A percentile compares a stretch with the other conserved stretches of the same genome.
Conservation (phyloP, 2,797 vertebrate species). For the Somateria mollissima region DNA sequence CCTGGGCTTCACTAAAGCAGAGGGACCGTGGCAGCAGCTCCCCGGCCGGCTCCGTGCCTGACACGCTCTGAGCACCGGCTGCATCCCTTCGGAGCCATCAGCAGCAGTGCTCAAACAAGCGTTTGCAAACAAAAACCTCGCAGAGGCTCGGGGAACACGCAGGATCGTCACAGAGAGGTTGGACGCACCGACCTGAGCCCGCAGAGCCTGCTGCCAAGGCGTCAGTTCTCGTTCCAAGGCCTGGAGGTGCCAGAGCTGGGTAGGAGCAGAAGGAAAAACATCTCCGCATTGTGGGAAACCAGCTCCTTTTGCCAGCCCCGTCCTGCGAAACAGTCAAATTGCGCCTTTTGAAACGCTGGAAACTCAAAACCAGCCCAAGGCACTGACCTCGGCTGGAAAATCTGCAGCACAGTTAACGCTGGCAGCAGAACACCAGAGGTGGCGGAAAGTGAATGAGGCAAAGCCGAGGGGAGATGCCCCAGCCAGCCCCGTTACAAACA, state of each 20-base stretch:
- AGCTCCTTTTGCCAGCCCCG: background rate
- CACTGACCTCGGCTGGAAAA: slow-evolving; percentile 2
- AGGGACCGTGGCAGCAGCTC: background rate
- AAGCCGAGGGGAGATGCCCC: background rate
- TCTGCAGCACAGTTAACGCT: background rate
- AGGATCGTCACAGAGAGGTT: background rate
- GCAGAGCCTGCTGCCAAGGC: background rate
- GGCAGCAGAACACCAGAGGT: slow-evolving; percentile 8
- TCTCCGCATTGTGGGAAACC: slow-evolving; percentile 29
- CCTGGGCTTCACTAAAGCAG: background rate
- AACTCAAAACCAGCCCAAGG: background rate
- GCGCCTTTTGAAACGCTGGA: background rate
- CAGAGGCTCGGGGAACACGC: background rate
- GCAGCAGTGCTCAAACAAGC: background rate
- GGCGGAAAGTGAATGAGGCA: background rate
- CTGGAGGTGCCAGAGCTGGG: slow-evolving; percentile 10
- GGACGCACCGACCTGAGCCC: background rate
- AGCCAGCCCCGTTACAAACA: background rate
- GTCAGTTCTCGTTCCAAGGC: background rate
- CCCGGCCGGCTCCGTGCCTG: fast-evolving
- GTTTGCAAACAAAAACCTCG: background rate
- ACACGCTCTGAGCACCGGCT: background rate
- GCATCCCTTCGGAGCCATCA: background rate
- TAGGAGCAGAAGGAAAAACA: background rate
- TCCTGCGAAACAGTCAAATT: background rate